Evolutionary conservation across 2,797 vertebrate genomes (phyloP), one percentile per base, ranked within the genome.

Genomic region (Gallinago stenura): DNA sequence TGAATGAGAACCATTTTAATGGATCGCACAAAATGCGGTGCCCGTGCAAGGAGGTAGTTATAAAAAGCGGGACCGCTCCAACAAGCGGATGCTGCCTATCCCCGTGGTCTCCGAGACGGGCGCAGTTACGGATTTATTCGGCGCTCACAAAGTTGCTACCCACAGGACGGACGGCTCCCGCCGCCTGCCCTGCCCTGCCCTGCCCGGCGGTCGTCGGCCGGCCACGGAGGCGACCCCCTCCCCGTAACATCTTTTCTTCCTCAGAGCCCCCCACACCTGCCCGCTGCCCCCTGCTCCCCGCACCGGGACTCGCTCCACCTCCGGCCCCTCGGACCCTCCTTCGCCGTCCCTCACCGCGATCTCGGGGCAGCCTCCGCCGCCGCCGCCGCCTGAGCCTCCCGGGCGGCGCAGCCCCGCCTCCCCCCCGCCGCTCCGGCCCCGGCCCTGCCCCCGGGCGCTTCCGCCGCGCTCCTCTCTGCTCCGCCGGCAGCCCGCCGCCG

Each of bases 111-210:
- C 60, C 1, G 46, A 57, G 43, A 9, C 0, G 9, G 26, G 17
- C 41, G 3, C 46, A 6, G 18, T 4, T 1, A 5, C 0, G 5
- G 6, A 15, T 65, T 37, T 48, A 65, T 4, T 57, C 46, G 4
- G 5, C 56, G 22, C 53, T 80, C 41, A 20, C 50, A 26, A 87
- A 96, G 77, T 94, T 93, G 64, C 33, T 30, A 8, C 30, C 51
- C 28, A 3, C 26, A 7, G 37, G 12, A 75, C 7, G 1, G 5
- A 18, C 15, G 46, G 14, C 22, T 83, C 45, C 76, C 5, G 68
- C 15, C 8, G 13, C n/a, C 48, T 1, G 53, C 31, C 31, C 46
- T 0, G 45, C 30, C 26, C 33, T 41, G 39, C 39, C 41, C 41
- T 7, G 41, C 41, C 22, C 22, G 22, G 22, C 48, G 48, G 24